Percentiles rank a stretch among this genome's conserved stretches.
phyloP scores from a whole-genome alignment of 2,797 vertebrate genomes.

The Pelobates cultripes region DNA sequence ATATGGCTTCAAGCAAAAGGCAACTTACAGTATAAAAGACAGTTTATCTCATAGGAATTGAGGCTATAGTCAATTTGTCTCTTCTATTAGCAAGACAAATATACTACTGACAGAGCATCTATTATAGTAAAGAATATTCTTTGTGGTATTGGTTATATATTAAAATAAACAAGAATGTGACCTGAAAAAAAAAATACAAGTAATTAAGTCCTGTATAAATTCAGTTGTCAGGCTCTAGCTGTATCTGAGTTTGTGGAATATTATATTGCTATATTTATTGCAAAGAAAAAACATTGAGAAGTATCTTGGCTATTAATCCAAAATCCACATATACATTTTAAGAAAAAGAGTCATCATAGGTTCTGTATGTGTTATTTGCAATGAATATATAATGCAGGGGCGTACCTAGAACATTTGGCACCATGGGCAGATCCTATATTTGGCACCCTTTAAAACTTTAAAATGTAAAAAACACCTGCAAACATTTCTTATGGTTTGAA shows the following conservation, averaged over 20 bases:
- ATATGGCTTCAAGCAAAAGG: slow-evolving; percentile 4
- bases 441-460: no score
- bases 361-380: no score
- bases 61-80: slow-evolving; percentile 17
- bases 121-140: slow-evolving; percentile 6
- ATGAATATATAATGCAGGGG: no score
- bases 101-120: slow-evolving; percentile 28
- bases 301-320: no score
- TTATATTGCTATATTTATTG: no score
- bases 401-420: no score
- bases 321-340: no score
- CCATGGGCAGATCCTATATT: no score
- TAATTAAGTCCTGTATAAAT: slow-evolving; percentile 1
- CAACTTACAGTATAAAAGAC: background rate
- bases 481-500: no score
- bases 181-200: background rate
- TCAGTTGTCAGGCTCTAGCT: slow-evolving; percentile 1
- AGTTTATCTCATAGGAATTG: slow-evolving; percentile 17
- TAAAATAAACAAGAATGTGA: slow-evolving; percentile 13
- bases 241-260: background rate
- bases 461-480: no score
- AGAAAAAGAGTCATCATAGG: no score
- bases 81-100: slow-evolving; percentile 19
- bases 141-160: slow-evolving; percentile 19
- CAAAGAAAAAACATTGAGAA: no score